Base-by-base conservation (phyloP, 2,797 vertebrate genomes). In the Gymnocypris eckloni region DNA sequence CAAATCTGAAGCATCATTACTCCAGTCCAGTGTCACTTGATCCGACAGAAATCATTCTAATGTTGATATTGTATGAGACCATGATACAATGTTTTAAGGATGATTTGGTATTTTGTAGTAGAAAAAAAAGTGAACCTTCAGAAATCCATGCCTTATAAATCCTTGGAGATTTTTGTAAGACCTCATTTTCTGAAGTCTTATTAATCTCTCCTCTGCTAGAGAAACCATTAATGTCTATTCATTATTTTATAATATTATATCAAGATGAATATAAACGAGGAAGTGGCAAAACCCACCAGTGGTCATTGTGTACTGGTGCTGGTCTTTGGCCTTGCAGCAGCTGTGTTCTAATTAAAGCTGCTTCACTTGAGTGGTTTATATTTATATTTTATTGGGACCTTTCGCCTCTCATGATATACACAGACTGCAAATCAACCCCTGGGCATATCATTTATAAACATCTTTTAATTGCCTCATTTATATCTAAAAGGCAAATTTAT, bases 381-480 rank as follows among this genome's bases (percentile, higher is more conserved):
- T 87, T 87, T 85, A 54, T 56, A 67, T 76, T 87, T 81, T 67
- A 85, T 84, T 56, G 61, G 66, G 25, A 81, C 61, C 86, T 61
- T 81, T 85, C 64, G 48, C 82, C 77, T 81, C 86, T 85, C 67
- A 48, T 87, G 75, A 87, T 83, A 71, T 83, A 81, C 45, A 67
- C 28, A 64, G 59, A 75, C 81, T 72, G 66, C 86, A 83, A 48
- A 83, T 72, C 43, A 81, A 81, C 33, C 78, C 84, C 69, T 9
- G 69, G 69, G 84, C 78, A 75, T 25, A 43, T 41, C 0, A 66
- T 79, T 79, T 52, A 79, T 82, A 83, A 81, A 83, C 81, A 79
- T 59, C 10, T 78, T 87, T 87, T 83, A 87, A 87, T 83, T 83
- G 67, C 79, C 73, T 86, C 52, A 64, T 83, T 87, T 87, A 72